Conservation (phyloP, 1,140 invertebrate genomes). For the Cheumatopsyche charites region DNA sequence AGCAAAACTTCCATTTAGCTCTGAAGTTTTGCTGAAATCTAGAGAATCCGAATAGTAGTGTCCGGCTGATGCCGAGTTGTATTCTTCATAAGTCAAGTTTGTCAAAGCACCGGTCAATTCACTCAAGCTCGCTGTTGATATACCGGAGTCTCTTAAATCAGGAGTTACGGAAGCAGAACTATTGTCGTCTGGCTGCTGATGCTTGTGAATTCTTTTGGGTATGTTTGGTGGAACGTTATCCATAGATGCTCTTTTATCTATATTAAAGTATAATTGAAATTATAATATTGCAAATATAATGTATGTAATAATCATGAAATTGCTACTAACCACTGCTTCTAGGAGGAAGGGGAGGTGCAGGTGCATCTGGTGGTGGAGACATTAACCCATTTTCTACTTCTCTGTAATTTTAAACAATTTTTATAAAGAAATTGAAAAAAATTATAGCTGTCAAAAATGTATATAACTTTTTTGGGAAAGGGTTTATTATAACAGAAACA, state of each 20-base stretch:
- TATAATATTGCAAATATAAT: neutral
- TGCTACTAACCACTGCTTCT: conserved; percentile 34
- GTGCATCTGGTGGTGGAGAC: conserved; percentile 36
- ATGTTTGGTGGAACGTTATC: conserved; percentile 42
- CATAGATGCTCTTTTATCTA: conserved; percentile 45
- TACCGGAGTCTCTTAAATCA: conserved; percentile 44
- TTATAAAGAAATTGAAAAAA: too few relatives aligned
- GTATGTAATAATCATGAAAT: neutral
- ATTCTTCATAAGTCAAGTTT: conserved; percentile 45
- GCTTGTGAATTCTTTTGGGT: conserved; percentile 44
- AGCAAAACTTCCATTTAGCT: conserved; percentile 40
- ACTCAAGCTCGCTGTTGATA: conserved; percentile 46
- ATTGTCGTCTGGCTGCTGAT: conserved; percentile 35
- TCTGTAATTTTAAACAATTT: conserved; percentile 31
- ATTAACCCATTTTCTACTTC: conserved; percentile 39
- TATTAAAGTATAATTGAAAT: conserved; percentile 24
- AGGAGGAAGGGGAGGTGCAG: conserved; percentile 44
- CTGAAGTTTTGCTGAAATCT: conserved; percentile 42
- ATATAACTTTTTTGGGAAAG: too few relatives aligned
- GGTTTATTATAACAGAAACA: too few relatives aligned
- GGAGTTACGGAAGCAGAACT: conserved; percentile 39
- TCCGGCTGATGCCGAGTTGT: conserved; percentile 17
- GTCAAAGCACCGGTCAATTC: conserved; percentile 41
- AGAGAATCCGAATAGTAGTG: conserved; percentile 44
- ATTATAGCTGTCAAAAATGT: neutral